Percentiles rank a stretch among this genome's conserved stretches.
Conservation (phyloP, 2,113 vertebrate species). For the Pedetes capensis region DNA sequence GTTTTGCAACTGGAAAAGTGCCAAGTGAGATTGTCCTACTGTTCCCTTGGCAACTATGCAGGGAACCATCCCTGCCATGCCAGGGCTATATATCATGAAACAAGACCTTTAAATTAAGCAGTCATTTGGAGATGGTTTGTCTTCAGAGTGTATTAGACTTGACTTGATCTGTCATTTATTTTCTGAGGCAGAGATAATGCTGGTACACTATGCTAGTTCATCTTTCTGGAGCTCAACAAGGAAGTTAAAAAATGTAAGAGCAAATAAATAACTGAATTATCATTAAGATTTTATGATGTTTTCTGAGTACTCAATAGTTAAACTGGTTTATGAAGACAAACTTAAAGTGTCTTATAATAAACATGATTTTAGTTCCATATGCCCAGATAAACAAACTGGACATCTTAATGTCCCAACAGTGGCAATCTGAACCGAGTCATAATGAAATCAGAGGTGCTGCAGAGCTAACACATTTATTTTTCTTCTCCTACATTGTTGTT, state of each 20-base stretch:
- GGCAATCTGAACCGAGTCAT: background rate
- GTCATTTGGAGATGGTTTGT: background rate
- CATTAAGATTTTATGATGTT: background rate
- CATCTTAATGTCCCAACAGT: background rate
- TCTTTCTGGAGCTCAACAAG: background rate
- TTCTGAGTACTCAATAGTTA: background rate
- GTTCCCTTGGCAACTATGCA: background rate
- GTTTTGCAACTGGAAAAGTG: background rate
- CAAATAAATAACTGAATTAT: background rate
- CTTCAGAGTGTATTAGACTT: background rate
- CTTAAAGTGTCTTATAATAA: background rate
- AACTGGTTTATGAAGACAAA: background rate
- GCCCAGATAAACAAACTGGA: background rate
- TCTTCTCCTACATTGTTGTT: background rate
- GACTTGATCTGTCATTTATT: background rate
- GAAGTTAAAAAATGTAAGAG: background rate
- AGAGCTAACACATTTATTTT: background rate
- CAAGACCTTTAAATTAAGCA: conserved; percentile 8
- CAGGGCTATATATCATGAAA: background rate
- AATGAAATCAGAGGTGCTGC: background rate
- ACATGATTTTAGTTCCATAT: background rate
- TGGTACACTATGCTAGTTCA: background rate
- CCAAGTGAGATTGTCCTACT: background rate
- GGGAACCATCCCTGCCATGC: background rate
- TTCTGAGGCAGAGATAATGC: background rate